Evolutionary conservation across 2,888 invertebrate species (phyloP).

Genomic region (Cloeon dipterum): DNA sequence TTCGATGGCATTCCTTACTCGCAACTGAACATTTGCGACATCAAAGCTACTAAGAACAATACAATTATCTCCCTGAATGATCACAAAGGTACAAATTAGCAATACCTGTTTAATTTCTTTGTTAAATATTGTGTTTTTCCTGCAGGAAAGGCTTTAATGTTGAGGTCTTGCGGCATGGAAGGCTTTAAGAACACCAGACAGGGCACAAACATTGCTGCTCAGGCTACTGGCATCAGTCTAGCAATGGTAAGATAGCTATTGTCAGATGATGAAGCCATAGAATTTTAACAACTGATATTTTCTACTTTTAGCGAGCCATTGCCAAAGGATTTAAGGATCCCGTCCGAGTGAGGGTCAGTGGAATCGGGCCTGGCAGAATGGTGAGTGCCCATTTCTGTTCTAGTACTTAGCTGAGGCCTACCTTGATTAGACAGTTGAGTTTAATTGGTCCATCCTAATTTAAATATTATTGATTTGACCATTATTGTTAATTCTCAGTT

Average conservation of each 20-base stretch:
- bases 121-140: constrained; percentile 8
- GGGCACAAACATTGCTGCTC: constrained; percentile 91
- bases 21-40: constrained; percentile 61
- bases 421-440: no score
- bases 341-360: constrained; percentile 53
- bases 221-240: constrained; percentile 69
- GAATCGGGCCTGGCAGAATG: constrained; percentile 76
- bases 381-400: constrained; percentile 30
- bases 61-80: constrained; percentile 61
- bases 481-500: background rate
- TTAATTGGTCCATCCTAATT: no score
- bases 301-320: constrained; percentile 33
- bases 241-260: constrained; percentile 41
- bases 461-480: background rate
- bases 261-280: constrained; percentile 2
- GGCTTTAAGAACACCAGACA: constrained; percentile 90
- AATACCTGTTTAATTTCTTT: background rate
- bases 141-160: constrained; percentile 29
- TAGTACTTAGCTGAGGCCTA: no score
- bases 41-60: constrained; percentile 68
- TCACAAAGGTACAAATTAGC: constrained; percentile 27
- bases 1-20: constrained; percentile 56
- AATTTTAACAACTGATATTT: constrained; percentile 3
- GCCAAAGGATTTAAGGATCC: constrained; percentile 50
- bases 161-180: constrained; percentile 64